A percentile compares a stretch with the other conserved stretches of the same genome.
Evolutionary conservation across 2,797 vertebrate species (phyloP).

Genomic region (Spinus pinus): DNA sequence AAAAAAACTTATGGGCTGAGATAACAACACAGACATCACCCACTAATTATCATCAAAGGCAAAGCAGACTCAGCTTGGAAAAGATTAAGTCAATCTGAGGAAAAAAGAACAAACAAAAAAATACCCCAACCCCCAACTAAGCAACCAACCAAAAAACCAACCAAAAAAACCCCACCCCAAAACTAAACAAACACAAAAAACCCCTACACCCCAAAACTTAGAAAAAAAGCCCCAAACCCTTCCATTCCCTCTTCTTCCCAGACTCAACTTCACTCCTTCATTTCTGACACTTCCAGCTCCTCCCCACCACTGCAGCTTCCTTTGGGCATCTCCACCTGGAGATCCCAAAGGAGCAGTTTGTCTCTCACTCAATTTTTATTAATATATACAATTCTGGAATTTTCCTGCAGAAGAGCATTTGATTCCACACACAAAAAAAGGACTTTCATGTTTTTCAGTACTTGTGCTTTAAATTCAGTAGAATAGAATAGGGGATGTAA

Average conservation of each 20-base stretch:
- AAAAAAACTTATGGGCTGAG: not conserved
- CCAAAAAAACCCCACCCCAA: not conserved
- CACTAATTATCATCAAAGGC: not conserved
- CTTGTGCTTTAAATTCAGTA: not conserved
- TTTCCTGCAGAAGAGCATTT: not conserved
- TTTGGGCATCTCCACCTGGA: not conserved
- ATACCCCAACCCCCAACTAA: accelerated
- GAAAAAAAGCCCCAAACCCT: not conserved
- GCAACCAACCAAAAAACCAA: not conserved
- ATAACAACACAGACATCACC: not conserved
- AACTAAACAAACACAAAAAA: not conserved
- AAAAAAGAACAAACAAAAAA: not conserved
- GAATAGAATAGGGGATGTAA: not conserved
- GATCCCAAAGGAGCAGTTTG: not conserved
- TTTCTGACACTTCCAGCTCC: not conserved
- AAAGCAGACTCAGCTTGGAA: not conserved
- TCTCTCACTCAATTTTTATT: not conserved
- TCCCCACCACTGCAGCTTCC: not conserved
- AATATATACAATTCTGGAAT: not conserved
- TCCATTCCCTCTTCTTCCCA: not conserved
- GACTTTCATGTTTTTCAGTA: not conserved
- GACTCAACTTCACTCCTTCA: not conserved
- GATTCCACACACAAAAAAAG: not conserved
- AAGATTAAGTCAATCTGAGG: not conserved
- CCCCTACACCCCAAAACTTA: accelerated